Evolutionary conservation across 2,888 invertebrate species (phyloP).

Genomic region (Lamproptera curius): DNA sequence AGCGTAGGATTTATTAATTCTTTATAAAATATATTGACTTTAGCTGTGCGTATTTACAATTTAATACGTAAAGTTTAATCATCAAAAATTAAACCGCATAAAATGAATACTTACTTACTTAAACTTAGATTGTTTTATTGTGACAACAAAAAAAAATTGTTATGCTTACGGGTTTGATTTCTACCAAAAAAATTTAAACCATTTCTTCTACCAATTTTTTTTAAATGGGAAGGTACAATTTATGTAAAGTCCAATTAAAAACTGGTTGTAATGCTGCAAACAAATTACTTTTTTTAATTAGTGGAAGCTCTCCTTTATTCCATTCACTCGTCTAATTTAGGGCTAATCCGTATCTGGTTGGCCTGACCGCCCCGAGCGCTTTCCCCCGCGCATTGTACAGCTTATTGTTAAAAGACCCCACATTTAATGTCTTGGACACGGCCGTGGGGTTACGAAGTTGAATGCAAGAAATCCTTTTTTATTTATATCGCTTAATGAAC

Average conservation of each 20-base stretch:
- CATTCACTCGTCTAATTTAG: constrained; percentile 47
- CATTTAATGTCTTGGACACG: constrained; percentile 18
- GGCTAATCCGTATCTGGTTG: constrained; percentile 34
- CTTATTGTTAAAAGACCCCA: constrained; percentile 34
- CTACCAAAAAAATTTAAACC: too few species aligned
- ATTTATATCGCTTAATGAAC: constrained; percentile 18
- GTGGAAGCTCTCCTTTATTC: constrained; percentile 44
- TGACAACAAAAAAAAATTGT: too few species aligned
- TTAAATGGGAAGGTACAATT: constrained; percentile 8
- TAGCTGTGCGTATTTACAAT: too few species aligned
- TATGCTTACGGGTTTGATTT: too few species aligned
- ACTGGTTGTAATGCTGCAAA: constrained; percentile 32
- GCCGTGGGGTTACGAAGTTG: constrained; percentile 15
- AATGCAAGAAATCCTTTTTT: constrained; percentile 10
- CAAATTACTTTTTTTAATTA: constrained; percentile 65
- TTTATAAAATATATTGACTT: too few species aligned
- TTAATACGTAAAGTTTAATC: too few species aligned
- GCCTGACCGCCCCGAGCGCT: constrained; percentile 31
- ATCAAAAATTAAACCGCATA: too few species aligned
- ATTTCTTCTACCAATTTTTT: too few species aligned
- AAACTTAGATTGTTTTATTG: too few species aligned
- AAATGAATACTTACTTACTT: too few species aligned
- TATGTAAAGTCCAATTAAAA: constrained; percentile 24
- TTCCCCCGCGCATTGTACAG: constrained; percentile 33
- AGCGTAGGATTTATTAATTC: too few species aligned